Evolutionary conservation across 2,888 invertebrate species (phyloP).

Genomic region (Neelides folsomi): DNA sequence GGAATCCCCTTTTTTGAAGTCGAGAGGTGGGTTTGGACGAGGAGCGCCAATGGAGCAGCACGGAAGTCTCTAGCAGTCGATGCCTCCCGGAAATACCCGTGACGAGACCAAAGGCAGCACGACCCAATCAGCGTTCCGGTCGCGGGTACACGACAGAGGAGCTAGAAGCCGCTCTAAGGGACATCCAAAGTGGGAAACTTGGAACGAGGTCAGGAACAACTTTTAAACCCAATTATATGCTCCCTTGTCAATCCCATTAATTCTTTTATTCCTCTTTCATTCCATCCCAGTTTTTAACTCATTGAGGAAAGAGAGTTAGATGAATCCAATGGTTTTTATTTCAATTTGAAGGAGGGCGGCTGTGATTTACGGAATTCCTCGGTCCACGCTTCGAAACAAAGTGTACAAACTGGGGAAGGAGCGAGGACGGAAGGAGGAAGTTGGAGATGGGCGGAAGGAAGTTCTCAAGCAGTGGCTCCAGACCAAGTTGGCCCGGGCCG

Average conservation of each 20-base stretch:
- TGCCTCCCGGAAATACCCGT: constrained; percentile 2
- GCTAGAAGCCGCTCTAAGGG: constrained; percentile 80
- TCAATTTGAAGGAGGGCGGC: constrained; percentile 53
- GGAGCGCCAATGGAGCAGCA: constrained; percentile 5
- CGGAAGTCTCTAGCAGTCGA: constrained; percentile 8
- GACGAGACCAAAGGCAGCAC: constrained; percentile 3
- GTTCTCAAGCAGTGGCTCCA: constrained; percentile 22
- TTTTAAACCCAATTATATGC: too few species aligned
- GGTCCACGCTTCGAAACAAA: constrained; percentile 92
- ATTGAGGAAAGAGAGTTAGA: too few species aligned
- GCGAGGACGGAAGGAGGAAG: constrained; percentile 45
- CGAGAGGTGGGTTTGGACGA: too few species aligned
- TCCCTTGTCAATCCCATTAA: constrained; percentile 77
- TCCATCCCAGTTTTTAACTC: too few species aligned
- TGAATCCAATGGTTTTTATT: too few species aligned
- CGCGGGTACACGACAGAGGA: constrained; percentile 80
- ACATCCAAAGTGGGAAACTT: constrained; percentile 82
- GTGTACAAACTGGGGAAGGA: constrained; percentile 66
- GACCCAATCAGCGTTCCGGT: constrained; percentile 22
- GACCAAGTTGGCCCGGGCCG: constrained; percentile 15
- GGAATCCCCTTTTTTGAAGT: too few species aligned
- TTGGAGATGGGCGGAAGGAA: constrained; percentile 39
- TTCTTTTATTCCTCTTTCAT: neutral
- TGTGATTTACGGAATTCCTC: constrained; percentile 88
- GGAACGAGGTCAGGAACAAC: constrained; percentile 79